Conservation (phyloP, 2,113 vertebrate species). For the Boulengeromyrus knoepffleri region DNA sequence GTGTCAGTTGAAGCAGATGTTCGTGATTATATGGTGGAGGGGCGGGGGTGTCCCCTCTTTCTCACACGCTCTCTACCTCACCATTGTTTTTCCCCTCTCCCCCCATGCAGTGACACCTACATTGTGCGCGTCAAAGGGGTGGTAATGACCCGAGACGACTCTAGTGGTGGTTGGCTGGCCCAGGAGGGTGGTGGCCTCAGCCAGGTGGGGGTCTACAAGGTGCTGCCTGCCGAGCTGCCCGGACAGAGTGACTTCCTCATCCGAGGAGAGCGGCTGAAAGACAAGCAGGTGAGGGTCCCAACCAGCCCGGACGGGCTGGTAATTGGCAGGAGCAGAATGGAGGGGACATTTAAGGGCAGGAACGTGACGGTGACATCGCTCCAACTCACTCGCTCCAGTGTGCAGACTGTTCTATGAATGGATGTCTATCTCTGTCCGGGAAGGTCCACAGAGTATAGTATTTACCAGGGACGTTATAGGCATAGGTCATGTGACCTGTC, state of each 20-base stretch:
- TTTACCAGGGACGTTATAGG: background rate
- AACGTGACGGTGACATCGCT: background rate
- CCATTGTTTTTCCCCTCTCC: slow-evolving; percentile 30
- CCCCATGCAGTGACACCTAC: slow-evolving; percentile 90
- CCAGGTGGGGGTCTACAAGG: slow-evolving; percentile 93
- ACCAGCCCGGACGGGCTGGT: background rate
- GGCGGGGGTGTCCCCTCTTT: background rate
- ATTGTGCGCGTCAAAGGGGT: slow-evolving; percentile 99
- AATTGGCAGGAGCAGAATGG: background rate
- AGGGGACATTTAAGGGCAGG: background rate
- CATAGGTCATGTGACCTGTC: background rate
- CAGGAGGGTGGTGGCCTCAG: slow-evolving; percentile 95
- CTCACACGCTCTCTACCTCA: background rate
- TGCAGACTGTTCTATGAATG: background rate
- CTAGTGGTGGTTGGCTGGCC: slow-evolving; percentile 95
- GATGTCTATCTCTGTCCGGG: background rate
- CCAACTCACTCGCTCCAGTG: background rate
- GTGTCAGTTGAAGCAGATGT: background rate
- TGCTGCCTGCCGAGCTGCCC: slow-evolving; percentile 73
- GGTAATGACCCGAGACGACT: slow-evolving; percentile 99
- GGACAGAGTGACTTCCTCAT: slow-evolving; percentile 89
- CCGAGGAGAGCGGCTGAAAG: slow-evolving; percentile 89
- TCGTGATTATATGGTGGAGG: background rate
- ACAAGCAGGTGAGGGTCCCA: slow-evolving; percentile 79
- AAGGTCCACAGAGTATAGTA: background rate